Conservation (phyloP, 2,113 vertebrate genomes). For the Istiophorus platypterus region DNA sequence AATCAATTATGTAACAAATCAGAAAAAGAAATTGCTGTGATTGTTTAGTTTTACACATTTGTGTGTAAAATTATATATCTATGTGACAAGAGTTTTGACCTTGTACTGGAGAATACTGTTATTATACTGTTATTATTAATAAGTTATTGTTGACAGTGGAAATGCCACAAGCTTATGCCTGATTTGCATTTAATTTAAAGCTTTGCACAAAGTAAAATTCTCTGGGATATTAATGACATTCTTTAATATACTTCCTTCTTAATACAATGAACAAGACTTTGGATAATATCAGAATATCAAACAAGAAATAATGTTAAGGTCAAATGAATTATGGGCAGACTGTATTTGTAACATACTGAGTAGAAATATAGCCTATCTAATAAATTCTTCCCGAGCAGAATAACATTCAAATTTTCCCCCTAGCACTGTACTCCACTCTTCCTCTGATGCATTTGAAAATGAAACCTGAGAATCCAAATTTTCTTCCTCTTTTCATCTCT, state of each 20-base stretch:
- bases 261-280: neutral
- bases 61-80: constrained; percentile 1
- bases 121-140: too few species aligned
- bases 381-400: constrained; percentile 35
- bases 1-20: constrained; percentile 6
- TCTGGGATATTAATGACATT: constrained; percentile 13
- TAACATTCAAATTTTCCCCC: constrained; percentile 39
- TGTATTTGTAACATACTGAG: constrained; percentile 29
- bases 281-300: constrained; percentile 4
- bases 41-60: constrained; percentile 40
- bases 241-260: constrained; percentile 1
- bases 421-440: neutral
- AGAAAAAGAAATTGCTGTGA: constrained; percentile 13
- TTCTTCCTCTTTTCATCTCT: constrained; percentile 38
- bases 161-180: neutral
- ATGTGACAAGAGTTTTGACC: neutral
- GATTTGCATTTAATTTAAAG: constrained; percentile 12
- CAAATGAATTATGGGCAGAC: constrained; percentile 16
- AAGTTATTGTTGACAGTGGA: neutral
- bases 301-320: neutral
- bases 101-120: constrained; percentile 9
- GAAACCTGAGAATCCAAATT: constrained; percentile 69
- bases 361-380: constrained; percentile 27
- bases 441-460: constrained; percentile 42
- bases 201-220: neutral